A percentile compares a stretch with the other conserved stretches of the same genome.
Evolutionary conservation across 2,888 invertebrate species (phyloP).

Genomic region (Epirrhoe tristata): DNA sequence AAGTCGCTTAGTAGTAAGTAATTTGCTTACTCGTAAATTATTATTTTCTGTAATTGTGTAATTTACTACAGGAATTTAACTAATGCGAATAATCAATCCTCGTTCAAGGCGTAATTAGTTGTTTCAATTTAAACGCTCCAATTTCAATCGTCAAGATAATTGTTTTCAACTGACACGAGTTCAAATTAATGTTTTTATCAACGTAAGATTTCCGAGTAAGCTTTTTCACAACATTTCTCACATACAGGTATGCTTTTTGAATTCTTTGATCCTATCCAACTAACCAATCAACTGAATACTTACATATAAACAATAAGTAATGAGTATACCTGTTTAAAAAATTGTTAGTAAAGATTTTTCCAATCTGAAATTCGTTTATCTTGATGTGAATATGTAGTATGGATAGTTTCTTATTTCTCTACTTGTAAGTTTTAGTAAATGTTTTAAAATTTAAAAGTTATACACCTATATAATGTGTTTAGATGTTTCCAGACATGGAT

Average conservation of each 20-base stretch:
- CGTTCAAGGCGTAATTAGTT: constrained; percentile 22
- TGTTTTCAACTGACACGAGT: constrained; percentile 38
- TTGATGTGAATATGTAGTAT: constrained; percentile 10
- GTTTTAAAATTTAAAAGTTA: constrained; percentile 9
- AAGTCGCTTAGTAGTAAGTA: not conserved
- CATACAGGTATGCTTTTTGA: too few species aligned
- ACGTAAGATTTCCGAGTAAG: constrained; percentile 24
- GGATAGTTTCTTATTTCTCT: not conserved
- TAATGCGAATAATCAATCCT: constrained; percentile 16
- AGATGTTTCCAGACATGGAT: constrained; percentile 56
- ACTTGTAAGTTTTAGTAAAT: constrained; percentile 6
- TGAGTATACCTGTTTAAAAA: not conserved
- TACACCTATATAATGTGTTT: constrained; percentile 38
- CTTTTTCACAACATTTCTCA: too few species aligned
- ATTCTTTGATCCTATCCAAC: too few species aligned
- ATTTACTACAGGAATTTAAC: constrained; percentile 10
- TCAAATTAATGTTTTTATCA: constrained; percentile 43
- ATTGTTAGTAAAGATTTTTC: not conserved
- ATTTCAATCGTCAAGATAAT: constrained; percentile 39
- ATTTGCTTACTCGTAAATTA: not conserved
- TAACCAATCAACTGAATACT: too few species aligned
- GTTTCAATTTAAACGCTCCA: constrained; percentile 36
- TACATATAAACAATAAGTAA: too few species aligned
- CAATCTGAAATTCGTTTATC: not conserved
- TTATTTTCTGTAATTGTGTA: constrained; percentile 5